Conservation (phyloP, 1,140 invertebrate species). For the Anthonomus grandis region DNA sequence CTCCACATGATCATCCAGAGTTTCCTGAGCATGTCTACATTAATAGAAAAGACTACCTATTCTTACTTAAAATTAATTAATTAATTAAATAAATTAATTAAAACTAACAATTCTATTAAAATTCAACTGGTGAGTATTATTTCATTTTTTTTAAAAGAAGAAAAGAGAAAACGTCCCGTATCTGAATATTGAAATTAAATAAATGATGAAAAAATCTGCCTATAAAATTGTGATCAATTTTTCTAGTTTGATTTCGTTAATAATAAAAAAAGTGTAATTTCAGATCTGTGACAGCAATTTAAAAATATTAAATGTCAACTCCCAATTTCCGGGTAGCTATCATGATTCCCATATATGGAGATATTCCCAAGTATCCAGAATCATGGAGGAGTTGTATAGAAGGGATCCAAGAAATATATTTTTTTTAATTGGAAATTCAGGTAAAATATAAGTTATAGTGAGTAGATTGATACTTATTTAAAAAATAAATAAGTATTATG, state of each 20-base stretch:
- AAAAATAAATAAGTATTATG: neutral
- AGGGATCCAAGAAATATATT: neutral
- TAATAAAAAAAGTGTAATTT: slow-evolving; percentile 10
- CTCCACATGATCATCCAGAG: slow-evolving; percentile 19
- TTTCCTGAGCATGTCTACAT: slow-evolving; percentile 41
- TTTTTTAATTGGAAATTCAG: neutral
- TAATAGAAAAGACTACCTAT: slow-evolving; percentile 42
- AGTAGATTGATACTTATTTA: neutral
- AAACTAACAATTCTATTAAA: too few relatives aligned
- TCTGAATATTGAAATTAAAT: too few relatives aligned
- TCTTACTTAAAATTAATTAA: too few relatives aligned
- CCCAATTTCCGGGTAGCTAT: slow-evolving; percentile 35
- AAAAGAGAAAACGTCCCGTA: too few relatives aligned
- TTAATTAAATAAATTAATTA: too few relatives aligned
- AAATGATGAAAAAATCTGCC: too few relatives aligned
- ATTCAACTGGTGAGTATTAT: too few relatives aligned
- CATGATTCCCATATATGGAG: slow-evolving; percentile 40
- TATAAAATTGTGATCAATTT: neutral
- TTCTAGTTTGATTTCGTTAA: neutral
- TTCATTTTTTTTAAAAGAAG: too few relatives aligned
- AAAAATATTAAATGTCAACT: slow-evolving; percentile 33
- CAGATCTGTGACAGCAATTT: slow-evolving; percentile 36
- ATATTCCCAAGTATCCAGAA: slow-evolving; percentile 17
- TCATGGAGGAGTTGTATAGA: neutral
- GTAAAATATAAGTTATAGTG: neutral